Evolutionary conservation across 2,113 vertebrate species (phyloP), one percentile per base, ranked within the genome.

Genomic region (Chinchilla lanigera): DNA sequence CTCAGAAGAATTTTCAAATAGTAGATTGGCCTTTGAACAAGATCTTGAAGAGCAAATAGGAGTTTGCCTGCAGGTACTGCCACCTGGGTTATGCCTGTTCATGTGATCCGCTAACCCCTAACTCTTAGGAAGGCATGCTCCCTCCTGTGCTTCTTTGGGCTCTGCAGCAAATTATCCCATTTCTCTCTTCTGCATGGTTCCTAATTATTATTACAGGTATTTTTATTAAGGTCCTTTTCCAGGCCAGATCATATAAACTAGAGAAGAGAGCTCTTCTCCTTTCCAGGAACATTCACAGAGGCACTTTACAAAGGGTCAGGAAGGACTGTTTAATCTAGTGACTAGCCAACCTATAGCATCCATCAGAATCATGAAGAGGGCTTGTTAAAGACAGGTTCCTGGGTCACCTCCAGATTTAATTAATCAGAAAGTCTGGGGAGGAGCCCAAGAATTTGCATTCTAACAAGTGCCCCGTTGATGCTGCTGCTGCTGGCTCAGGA

Each of bases 191-290:
- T 24, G 47, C 11, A 54, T 44, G 69, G 28, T 19, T 82, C 71
- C 50, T 85, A 93, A 81, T 87, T 85, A 93, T 56, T n/a, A 81
- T 82, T 69, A 88, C 41, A 89, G 44, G 19, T 33, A 93, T 88
- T 96, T 89, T 61, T 75, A 47, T 81, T 52, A 88, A 96, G 94
- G 30, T 90, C 26, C 7, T 90, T 97, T 90, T 13, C n/a, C 63
- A 87, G 73, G 73, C 38, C 52, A 33, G 22, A 75, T 88, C 95
- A 86, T 41, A 86, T 71, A 65, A 92, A 73, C 65, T 61, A 11
- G 38, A 54, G 20, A 95, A 69, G 19, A 50, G 14, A 93, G 63
- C 10, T 67, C 44, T 93, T 52, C 11, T 89, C 17, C 26, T 85
- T 80, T 75, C 71, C 22, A 93, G 33, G 52, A 85, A 84, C 24